Percentiles rank a stretch among this genome's conserved stretches.
Conservation (phyloP, 2,797 vertebrate genomes). For the Pseudomugil gertrudae region DNA sequence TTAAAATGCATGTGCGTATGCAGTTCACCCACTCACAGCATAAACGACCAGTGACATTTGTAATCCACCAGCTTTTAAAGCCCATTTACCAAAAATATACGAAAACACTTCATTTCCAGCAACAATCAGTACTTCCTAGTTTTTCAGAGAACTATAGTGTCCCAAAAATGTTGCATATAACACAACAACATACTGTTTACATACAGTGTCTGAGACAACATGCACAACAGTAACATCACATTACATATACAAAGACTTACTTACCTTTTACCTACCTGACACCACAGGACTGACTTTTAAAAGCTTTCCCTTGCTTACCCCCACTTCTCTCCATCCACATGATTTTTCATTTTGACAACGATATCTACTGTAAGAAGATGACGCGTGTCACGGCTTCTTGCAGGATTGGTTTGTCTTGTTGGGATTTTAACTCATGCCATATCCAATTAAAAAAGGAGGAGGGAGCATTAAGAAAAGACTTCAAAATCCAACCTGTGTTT, state of each 20-base stretch:
- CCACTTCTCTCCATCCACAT: slow-evolving; percentile 1
- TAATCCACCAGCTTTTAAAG: slow-evolving; percentile 44
- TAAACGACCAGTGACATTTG: slow-evolving; percentile 18
- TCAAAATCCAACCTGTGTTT: slow-evolving; percentile 14
- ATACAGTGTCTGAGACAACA: slow-evolving; percentile 24
- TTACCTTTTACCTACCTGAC: slow-evolving; percentile 75
- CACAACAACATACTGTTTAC: slow-evolving; percentile 26
- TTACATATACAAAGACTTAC: slow-evolving; percentile 29
- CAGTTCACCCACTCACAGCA: not conserved
- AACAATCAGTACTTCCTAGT: slow-evolving; percentile 22
- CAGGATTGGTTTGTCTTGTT: not conserved
- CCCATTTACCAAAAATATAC: slow-evolving; percentile 44
- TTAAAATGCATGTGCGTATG: not conserved
- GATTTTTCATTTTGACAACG: slow-evolving; percentile 1
- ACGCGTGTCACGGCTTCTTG: not conserved
- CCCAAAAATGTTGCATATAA: slow-evolving; percentile 28
- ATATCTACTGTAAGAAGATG: not conserved
- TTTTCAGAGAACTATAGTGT: slow-evolving; percentile 22
- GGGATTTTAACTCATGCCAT: not conserved
- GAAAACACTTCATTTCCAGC: slow-evolving; percentile 27
- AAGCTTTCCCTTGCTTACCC: slow-evolving; percentile 42
- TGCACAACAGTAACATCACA: slow-evolving; percentile 6
- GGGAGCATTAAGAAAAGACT: slow-evolving; percentile 31
- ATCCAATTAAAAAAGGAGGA: slow-evolving; percentile 13
- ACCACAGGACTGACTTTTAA: slow-evolving; percentile 13